Conservation (phyloP, 2,797 vertebrate species). For the Pagetopsis macropterus region DNA sequence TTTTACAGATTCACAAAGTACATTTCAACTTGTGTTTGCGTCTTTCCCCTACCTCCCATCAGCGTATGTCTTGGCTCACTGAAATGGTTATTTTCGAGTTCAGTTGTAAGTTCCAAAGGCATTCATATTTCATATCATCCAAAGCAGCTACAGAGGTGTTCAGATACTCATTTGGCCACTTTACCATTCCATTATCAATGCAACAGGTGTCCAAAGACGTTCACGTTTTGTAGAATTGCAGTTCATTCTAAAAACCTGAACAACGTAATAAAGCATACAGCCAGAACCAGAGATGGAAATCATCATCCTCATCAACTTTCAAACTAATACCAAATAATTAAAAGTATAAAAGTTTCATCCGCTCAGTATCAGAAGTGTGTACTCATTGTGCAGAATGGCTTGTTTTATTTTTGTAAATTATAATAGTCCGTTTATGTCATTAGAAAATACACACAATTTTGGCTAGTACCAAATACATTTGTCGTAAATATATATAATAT, state of each 20-base stretch:
- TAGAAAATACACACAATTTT: no score
- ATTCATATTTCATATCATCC: constrained; percentile 8
- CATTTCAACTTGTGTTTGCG: not conserved
- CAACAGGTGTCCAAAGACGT: not conserved
- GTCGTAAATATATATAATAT: no score
- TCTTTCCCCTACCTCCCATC: constrained; percentile 22
- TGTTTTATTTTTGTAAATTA: no score
- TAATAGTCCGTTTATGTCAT: no score
- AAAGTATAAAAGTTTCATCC: no score
- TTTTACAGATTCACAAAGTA: constrained; percentile 2
- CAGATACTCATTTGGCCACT: constrained; percentile 15
- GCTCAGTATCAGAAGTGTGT: no score
- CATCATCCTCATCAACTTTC: no score
- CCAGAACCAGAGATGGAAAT: no score
- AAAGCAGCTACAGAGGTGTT: not conserved
- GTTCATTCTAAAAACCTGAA: not conserved
- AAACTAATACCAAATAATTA: no score
- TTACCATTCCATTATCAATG: constrained; percentile 2
- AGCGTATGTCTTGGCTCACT: constrained; percentile 21
- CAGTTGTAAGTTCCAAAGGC: not conserved
- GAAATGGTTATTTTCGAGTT: constrained; percentile 14
- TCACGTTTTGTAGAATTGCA: not conserved
- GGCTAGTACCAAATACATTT: no score
- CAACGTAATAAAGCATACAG: no score
- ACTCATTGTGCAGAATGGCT: no score